Percentiles rank a stretch among this genome's conserved stretches.
These are phyloP conservation scores for Natrix natrix DNA, from an alignment of 2,797 vertebrate species.

Conservation along the genomic window DNA sequence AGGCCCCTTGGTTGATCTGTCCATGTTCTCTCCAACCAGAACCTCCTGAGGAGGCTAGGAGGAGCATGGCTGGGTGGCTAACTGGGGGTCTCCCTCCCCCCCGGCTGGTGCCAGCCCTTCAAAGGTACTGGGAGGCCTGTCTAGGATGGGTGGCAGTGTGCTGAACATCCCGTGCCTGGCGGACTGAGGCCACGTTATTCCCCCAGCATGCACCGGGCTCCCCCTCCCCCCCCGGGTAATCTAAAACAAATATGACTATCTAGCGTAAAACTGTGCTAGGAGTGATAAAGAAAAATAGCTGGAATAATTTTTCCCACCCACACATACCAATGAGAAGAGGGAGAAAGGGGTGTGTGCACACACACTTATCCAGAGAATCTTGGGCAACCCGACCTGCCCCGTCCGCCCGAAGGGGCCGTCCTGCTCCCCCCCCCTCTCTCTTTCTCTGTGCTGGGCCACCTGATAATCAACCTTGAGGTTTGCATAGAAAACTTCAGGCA, in stretches of 20 bases:
- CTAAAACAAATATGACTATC: conserved; percentile 63
- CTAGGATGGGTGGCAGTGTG: not conserved
- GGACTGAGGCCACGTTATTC: not conserved
- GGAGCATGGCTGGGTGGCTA: not conserved
- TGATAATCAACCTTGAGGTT: conserved; percentile 77
- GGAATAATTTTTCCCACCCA: conserved; percentile 77
- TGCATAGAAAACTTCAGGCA: conserved; percentile 65
- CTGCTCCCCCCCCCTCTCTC: conserved; percentile 44
- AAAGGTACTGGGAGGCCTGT: not conserved
- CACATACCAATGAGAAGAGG: conserved; percentile 59
- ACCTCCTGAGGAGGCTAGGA: not conserved
- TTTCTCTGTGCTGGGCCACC: conserved; percentile 53
- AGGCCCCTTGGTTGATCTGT: not conserved
- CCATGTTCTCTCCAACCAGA: not conserved
- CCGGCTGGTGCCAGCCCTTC: not conserved
- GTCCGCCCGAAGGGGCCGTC: conserved; percentile 60
- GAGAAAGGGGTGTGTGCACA: conserved; percentile 32
- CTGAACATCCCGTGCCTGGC: not conserved
- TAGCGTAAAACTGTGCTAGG: conserved; percentile 48
- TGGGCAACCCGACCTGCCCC: conserved; percentile 45
- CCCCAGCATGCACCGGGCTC: conserved; percentile 33
- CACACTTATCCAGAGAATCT: conserved; percentile 38
- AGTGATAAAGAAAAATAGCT: conserved; percentile 68
- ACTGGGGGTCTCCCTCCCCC: not conserved
- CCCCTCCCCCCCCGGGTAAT: conserved; percentile 29